Conservation (phyloP, 1,140 invertebrate species). For the Heliconius hermathena region DNA sequence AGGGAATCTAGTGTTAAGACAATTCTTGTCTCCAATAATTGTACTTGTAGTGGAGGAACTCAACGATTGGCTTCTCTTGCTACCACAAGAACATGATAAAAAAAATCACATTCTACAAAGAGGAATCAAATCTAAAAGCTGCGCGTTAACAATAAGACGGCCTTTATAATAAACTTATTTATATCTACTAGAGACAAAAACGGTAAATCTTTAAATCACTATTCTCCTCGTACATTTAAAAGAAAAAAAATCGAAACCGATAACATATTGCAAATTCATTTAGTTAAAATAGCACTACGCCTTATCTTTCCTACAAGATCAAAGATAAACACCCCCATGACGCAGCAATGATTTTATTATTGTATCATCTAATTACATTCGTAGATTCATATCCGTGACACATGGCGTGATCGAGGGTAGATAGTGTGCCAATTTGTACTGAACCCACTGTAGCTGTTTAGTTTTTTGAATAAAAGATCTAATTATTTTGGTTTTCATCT, state of each 20-base stretch:
- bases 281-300: slow-evolving; percentile 20
- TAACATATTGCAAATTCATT: slow-evolving; percentile 38
- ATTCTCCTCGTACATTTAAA: not conserved
- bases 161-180: no score
- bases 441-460: slow-evolving; percentile 24
- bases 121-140: no score
- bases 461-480: slow-evolving; percentile 17
- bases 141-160: no score
- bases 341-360: slow-evolving; percentile 67
- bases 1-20: no score
- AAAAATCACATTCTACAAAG: no score
- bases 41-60: not conserved
- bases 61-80: not conserved
- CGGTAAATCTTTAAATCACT: no score
- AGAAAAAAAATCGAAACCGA: not conserved
- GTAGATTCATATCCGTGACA: slow-evolving; percentile 58
- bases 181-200: no score
- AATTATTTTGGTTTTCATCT: slow-evolving; percentile 36
- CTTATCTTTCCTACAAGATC: slow-evolving; percentile 44
- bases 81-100: no score
- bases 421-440: slow-evolving; percentile 39
- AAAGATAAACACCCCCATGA: slow-evolving; percentile 50
- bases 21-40: no score
- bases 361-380: slow-evolving; percentile 67
- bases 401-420: slow-evolving; percentile 58